Conservation (phyloP, 2,113 vertebrate species). For the Origma solitaria region DNA sequence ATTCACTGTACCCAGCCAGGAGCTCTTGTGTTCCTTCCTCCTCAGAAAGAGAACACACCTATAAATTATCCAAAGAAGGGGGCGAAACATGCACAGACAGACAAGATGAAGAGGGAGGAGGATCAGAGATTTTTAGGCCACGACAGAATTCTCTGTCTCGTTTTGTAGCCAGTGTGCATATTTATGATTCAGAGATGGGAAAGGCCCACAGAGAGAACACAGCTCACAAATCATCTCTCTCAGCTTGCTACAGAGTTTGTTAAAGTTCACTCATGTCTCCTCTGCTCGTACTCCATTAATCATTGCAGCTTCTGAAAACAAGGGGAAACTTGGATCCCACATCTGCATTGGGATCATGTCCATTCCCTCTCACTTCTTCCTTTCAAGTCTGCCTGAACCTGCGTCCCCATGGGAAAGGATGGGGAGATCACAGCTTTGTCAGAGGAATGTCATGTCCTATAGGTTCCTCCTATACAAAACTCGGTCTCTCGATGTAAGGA, state of each 20-base stretch:
- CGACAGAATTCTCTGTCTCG: neutral
- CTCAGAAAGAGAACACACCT: neutral
- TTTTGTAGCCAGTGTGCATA: neutral
- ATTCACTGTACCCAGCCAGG: neutral
- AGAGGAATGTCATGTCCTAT: neutral
- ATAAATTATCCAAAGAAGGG: neutral
- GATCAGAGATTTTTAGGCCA: neutral
- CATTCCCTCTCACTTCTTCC: neutral
- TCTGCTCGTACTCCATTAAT: constrained; percentile 18
- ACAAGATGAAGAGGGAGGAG: neutral
- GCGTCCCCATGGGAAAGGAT: neutral
- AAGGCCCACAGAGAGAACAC: neutral
- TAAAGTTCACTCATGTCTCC: constrained; percentile 39
- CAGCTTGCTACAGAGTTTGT: neutral
- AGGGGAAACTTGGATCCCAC: neutral
- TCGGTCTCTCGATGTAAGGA: neutral
- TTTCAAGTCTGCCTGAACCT: neutral
- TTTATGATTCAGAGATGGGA: neutral
- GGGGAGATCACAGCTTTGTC: neutral
- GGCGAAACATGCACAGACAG: neutral
- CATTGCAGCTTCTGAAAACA: constrained; percentile 5
- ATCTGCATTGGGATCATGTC: neutral
- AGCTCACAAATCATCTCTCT: constrained; percentile 14
- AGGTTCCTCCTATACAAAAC: too few relatives aligned
- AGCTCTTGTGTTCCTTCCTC: neutral